Evolutionary conservation across 2,797 vertebrate species (phyloP).

Genomic region (Micropoecilia bifurca): DNA sequence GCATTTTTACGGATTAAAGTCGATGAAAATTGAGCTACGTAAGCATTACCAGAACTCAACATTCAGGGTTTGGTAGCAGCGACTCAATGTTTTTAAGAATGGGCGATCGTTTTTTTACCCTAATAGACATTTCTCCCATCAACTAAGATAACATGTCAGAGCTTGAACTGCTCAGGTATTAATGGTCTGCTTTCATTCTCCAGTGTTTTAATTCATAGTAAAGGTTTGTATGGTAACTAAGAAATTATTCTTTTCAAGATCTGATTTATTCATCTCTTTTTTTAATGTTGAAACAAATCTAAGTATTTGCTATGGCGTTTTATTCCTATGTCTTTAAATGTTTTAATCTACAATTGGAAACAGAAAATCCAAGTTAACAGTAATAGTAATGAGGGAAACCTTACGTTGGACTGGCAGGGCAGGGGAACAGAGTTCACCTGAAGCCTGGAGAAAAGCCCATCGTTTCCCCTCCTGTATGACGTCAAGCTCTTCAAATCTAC

Average conservation of each 20-base stretch:
- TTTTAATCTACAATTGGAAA: background rate
- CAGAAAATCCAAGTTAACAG: background rate
- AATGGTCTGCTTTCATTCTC: background rate
- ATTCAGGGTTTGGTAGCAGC: background rate
- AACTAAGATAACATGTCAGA: background rate
- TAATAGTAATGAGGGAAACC: background rate
- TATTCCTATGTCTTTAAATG: background rate
- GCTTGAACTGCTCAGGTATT: background rate
- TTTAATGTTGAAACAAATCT: background rate
- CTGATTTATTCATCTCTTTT: background rate
- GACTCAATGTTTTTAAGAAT: background rate
- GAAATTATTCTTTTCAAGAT: background rate
- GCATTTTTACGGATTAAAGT: background rate
- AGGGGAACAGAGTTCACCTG: constrained; percentile 1
- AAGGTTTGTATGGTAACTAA: background rate
- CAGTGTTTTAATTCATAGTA: background rate
- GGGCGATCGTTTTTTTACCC: background rate
- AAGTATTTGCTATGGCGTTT: background rate
- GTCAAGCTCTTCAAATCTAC: constrained; percentile 60
- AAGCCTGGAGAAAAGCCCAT: constrained; percentile 18
- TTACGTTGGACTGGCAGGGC: background rate
- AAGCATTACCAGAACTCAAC: background rate
- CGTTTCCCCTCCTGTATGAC: constrained; percentile 63
- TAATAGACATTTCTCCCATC: background rate
- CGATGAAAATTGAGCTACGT: background rate